Percentiles rank a stretch among this genome's conserved stretches.
These are phyloP conservation scores for Cephonodes hylas DNA, from an alignment of 2,888 invertebrate species.

Conservation along the genomic window DNA sequence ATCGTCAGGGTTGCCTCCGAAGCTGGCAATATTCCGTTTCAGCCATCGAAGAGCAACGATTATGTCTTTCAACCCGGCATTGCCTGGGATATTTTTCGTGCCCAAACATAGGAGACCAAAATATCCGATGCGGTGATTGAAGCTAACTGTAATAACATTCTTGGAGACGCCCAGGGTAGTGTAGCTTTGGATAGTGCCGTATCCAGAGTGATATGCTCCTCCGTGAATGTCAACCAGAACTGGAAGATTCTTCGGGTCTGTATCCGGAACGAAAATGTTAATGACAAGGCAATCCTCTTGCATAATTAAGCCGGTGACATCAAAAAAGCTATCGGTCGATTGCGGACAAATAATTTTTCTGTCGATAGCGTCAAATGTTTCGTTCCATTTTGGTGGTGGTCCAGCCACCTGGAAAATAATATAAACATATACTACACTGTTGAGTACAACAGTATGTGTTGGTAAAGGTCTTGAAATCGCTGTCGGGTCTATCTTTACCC, in stretches of 20 bases:
- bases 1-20: no score
- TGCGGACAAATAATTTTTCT: slow-evolving; percentile 8
- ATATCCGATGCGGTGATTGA: slow-evolving; percentile 41
- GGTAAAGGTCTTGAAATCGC: no score
- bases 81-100: slow-evolving; percentile 42
- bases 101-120: slow-evolving; percentile 41
- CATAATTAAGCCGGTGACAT: slow-evolving; percentile 2
- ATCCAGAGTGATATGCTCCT: slow-evolving; percentile 49
- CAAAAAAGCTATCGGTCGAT: neutral
- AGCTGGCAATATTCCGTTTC: slow-evolving; percentile 39
- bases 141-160: slow-evolving; percentile 36
- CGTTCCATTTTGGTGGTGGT: slow-evolving; percentile 7
- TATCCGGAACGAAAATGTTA: slow-evolving; percentile 38
- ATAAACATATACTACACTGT: no score
- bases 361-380: slow-evolving; percentile 10
- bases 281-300: slow-evolving; percentile 41
- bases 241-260: slow-evolving; percentile 31
- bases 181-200: slow-evolving; percentile 27
- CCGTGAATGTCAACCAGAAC: slow-evolving; percentile 58
- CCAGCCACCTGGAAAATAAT: neutral
- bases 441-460: no score
- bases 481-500: no score
- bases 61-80: slow-evolving; percentile 50
- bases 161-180: slow-evolving; percentile 32
- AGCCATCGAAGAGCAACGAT: slow-evolving; percentile 44